Evolutionary conservation across 2,888 invertebrate species (phyloP), one percentile per base, ranked within the genome.

Genomic region (Drosophila recens): DNA sequence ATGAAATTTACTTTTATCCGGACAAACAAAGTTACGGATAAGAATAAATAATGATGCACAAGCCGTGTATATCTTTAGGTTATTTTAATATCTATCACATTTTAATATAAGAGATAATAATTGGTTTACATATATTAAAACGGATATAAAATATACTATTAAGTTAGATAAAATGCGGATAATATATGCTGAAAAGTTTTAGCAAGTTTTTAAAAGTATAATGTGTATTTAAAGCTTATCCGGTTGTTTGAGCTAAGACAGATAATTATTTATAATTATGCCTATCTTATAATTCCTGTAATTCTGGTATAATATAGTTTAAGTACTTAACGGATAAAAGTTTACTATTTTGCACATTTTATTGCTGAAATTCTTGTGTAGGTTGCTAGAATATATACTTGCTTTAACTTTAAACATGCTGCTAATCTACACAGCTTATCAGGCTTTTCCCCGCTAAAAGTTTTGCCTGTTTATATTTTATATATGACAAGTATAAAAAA

Each of bases 391-490:
- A 23, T 23, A 34, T 23, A 15, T 23, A 23, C 23, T 5, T 13
- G 27, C 11, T 45, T 27, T 57, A 20, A 27, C 57, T 46, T 6
- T 27, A 48, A 46, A 58, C 17, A 48, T 48, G n/a, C 13, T 48
- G 27, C 4, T 17, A 48, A 58, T 58, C 46, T 27, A 9, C 17
- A 38, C 17, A 38, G 48, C 58, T 58, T 48, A 58, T 58, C 48
- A 58, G 48, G 48, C 38, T 58, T 48, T 48, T 17, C 46, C 34
- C 46, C 30, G 0, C 0, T 40, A 11, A 30, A 4, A n/a, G 30
- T 38, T 40, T 38, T 38, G 11, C 17, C 40, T 40, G 17, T 49
- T 13, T 58, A 58, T 49, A 49, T 49, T 33, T n/a, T 20, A 33
- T 57, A 46, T 46, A 46, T 34, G 20, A 33, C 33, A 33, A 20